Evolutionary conservation across 2,888 invertebrate species (phyloP), one percentile per base, ranked within the genome.

Genomic region (Neoaliturus tenellus): DNA sequence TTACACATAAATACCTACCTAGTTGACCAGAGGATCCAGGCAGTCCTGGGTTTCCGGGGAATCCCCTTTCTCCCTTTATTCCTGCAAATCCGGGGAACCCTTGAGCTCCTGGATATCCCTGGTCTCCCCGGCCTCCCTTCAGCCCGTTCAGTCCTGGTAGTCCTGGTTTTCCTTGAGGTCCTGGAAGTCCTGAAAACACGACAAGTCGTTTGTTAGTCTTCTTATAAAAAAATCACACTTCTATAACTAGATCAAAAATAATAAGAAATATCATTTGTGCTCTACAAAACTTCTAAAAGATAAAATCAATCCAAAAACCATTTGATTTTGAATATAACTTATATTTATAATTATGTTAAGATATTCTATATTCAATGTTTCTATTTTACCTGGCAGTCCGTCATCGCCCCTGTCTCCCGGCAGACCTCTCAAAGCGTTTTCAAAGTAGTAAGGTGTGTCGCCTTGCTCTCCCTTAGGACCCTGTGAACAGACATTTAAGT

Each of bases 381-480:
- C n/a, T n/a, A n/a, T n/a, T n/a, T 71, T 23, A 85, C 94, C 94
- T 83, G 91, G 89, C 12, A 88, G 88, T 41, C 95, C 96, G 5
- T 92, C 90, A 3, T 90, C 89, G 73, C 97, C 97, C 48, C 90
- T 91, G 0, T 92, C 93, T 20, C 97, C 95, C 82, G 90, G 90
- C 0, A 88, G 87, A 67, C 93, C 93, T 86, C 88, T 89, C 51
- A 88, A 86, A 6, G 89, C 88, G 84, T 88, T 89, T 20, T 88
- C 86, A 12, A 89, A 87, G 84, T 88, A 89, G 33, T 81, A 48
- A 12, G 87, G 88, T 83, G 89, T 89, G 6, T 88, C 87, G 25
- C 92, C 92, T 35, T 86, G 87, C 31, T 90, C 89, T 87, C 92
- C 92, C 88, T 90, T 90, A 14, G 87, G 84, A 67, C 91, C 91